Base-by-base conservation (phyloP, 37 sponge, comb jelly and placozoan species). In the Crambe crambe region DNA sequence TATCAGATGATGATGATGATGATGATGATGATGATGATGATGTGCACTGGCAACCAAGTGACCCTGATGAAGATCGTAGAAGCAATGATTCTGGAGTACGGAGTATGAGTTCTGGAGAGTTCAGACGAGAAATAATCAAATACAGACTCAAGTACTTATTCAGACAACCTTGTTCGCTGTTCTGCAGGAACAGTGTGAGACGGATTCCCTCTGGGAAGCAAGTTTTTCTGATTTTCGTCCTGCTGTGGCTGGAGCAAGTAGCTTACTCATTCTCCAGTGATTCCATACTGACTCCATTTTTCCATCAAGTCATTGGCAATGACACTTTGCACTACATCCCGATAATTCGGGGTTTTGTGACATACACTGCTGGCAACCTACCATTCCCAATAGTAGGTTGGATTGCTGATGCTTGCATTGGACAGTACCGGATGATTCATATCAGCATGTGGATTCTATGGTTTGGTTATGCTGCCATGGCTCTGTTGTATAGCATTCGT, bases 141-240 rank as follows among this genome's bases (percentile, higher is more conserved):
- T 23, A 23, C 6, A 23, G 63, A 61, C 25, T 23, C 25, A 61
- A 27, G 15, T 29, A 61, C 25, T 20, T 29, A 23, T 61, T 23
- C 15, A 9, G 5, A 21, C 25, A 61, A 8, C 30, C 63, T 23
- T 61, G 63, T 20, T 61, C 30, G 15, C 12, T 61, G n/a, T 61
- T 61, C 30, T 27, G 29, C 30, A 61, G 15, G 30, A 61, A 20
- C 15, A 27, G 6, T 23, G 4, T 12, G 21, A 34, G 29, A 29
- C 83, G 83, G n/a, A 23, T 67, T 22, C 83, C 75, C 1, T 47
- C 23, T 29, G 83, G 83, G 2, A 73, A 43, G 30, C 56, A 36
- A 27, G 29, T 83, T 17, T 0, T 36, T 1, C 39, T 83, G 2
- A 51, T 62, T n/a, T 56, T 83, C 30, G 0, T 74, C 18, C 17